Percentiles rank a stretch among this genome's conserved stretches.
These are phyloP conservation scores for Cylindroiulus punctatus DNA, from an alignment of 2,888 invertebrate species.

Conservation along the genomic window DNA sequence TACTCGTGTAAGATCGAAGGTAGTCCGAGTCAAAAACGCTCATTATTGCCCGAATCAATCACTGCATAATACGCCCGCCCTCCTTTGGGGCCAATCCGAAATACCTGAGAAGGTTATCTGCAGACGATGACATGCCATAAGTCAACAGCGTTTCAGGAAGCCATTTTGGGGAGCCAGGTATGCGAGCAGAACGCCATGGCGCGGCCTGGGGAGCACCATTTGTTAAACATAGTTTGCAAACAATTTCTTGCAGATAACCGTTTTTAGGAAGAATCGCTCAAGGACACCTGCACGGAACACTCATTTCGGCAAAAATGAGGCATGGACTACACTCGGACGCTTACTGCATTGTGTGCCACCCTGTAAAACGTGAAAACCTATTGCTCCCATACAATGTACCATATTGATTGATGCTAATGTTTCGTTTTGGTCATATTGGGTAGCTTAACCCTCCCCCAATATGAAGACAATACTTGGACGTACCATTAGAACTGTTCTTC, in stretches of 20 bases:
- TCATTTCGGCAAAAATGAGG: too few species aligned
- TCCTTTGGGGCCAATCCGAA: neutral
- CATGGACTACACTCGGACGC: too few species aligned
- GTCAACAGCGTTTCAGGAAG: neutral
- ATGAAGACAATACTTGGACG: too few species aligned
- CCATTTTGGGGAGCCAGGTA: neutral
- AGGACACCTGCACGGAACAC: too few species aligned
- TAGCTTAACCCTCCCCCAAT: too few species aligned
- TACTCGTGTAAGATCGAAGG: neutral
- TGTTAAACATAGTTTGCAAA: neutral
- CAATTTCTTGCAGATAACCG: neutral
- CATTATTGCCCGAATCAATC: neutral
- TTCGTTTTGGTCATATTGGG: too few species aligned
- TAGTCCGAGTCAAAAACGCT: neutral
- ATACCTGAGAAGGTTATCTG: neutral
- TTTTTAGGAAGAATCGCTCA: too few species aligned
- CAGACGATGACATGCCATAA: neutral
- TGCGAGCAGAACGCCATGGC: neutral
- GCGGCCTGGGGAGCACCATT: neutral
- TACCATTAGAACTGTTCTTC: too few species aligned
- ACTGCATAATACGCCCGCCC: neutral
- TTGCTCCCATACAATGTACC: too few species aligned
- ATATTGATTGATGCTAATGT: too few species aligned
- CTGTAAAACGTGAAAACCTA: too few species aligned
- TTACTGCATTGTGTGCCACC: too few species aligned